These are phyloP conservation scores for Sebastes wilsoni DNA, from an alignment of 2,797 vertebrate genomes.

Conservation along the genomic window DNA sequence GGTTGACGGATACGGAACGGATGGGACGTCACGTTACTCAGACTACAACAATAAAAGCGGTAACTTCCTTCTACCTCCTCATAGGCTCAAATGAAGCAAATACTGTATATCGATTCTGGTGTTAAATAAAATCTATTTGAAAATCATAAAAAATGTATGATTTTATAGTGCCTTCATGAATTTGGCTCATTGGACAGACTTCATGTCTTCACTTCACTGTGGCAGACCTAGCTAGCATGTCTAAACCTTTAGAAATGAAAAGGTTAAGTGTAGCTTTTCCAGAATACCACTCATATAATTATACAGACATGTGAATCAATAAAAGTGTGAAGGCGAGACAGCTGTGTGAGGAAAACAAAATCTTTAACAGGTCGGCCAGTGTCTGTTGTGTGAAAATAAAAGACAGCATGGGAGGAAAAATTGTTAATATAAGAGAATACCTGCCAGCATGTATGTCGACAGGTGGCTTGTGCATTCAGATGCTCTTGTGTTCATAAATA, in stretches of 20 bases:
- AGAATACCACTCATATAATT: not conserved
- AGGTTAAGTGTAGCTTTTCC: slow-evolving; percentile 1
- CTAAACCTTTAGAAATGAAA: not conserved
- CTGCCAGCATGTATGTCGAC: not conserved
- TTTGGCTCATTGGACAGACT: not conserved
- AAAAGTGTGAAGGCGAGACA: not conserved
- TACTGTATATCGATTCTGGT: too few relatives aligned
- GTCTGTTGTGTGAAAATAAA: not conserved
- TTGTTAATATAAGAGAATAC: not conserved
- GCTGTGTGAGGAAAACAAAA: not conserved
- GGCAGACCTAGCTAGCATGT: too few relatives aligned
- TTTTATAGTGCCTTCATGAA: not conserved
- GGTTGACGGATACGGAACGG: too few relatives aligned
- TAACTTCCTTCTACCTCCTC: too few relatives aligned
- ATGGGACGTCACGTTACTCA: too few relatives aligned
- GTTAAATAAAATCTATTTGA: too few relatives aligned
- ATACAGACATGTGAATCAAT: slow-evolving; percentile 1
- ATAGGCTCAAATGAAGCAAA: too few relatives aligned
- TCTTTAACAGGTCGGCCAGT: not conserved
- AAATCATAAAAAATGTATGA: too few relatives aligned
- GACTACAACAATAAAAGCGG: too few relatives aligned
- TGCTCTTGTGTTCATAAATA: not conserved
- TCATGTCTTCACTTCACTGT: not conserved
- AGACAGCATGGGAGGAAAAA: not conserved
- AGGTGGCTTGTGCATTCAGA: not conserved